Base-by-base conservation (phyloP, 2,113 vertebrate genomes). In the Festucalex cinctus region DNA sequence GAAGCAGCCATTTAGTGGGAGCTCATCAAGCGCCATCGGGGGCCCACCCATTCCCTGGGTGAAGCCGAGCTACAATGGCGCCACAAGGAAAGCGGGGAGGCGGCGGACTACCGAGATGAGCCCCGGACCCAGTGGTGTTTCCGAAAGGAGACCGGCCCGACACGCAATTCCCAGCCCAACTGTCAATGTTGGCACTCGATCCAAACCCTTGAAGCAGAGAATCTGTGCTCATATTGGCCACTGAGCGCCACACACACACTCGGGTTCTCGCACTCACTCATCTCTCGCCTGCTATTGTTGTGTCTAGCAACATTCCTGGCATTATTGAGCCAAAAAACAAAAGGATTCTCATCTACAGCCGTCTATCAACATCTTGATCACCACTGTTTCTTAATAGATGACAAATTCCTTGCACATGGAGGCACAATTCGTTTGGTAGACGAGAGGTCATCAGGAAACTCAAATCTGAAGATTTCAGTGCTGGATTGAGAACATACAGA, bases 121-220 rank as follows among this genome's bases (percentile, higher is more conserved):
- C 80, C 85, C 82, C 22, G 71, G 85, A 86, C 87, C 90, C 82
- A 86, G 88, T 88, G 88, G 88, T 90, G 88, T 86, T 88, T 89
- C 89, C 75, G 77, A 85, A 81, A 82, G 80, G 86, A 90, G 85
- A 89, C 83, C 58, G 84, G 79, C 76, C 77, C 71, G 79, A 77
- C 73, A 35, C 79, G 85, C 90, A 91, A 93, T 85, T 92, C 92
- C 91, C 91, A 91, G 87, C 84, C 91, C 92, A 93, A 93, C 91
- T 93, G 92, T 92, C 91, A 89, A 78, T 89, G 84, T 88, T 92
- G 91, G 91, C 90, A 90, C 83, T 79, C 78, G 65, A 75, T 73
- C 83, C 85, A 83, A 80, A 73, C 88, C 88, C 86, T 91, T 89
- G 89, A 91, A 92, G 91, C 91, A 89, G 86, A 91, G 90, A 91